Conservation (phyloP, 1,140 invertebrate species). For the Formica selysi region DNA sequence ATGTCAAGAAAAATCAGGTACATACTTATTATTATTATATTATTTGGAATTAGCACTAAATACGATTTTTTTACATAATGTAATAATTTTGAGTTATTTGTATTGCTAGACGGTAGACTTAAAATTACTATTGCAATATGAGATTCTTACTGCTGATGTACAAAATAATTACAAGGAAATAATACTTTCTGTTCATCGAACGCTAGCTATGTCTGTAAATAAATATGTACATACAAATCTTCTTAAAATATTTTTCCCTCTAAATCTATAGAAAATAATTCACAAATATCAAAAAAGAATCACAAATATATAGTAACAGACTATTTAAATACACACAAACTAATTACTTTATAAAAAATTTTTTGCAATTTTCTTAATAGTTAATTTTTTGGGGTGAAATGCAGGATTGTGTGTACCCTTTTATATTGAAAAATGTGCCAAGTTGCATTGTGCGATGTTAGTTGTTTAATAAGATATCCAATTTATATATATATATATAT, state of each 20-base stretch:
- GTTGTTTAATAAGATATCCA: neutral
- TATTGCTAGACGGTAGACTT: neutral
- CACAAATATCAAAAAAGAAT: neutral
- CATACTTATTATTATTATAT: slow-evolving; percentile 26
- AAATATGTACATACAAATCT: slow-evolving; percentile 30
- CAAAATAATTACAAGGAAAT: slow-evolving; percentile 51
- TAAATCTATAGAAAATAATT: slow-evolving; percentile 15
- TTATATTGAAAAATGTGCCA: neutral
- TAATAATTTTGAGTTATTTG: slow-evolving; percentile 42
- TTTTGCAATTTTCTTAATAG: slow-evolving; percentile 21
- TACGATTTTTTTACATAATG: neutral
- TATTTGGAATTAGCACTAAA: slow-evolving; percentile 30
- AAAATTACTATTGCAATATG: slow-evolving; percentile 10
- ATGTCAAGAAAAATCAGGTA: slow-evolving; percentile 71
- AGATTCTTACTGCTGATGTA: slow-evolving; percentile 37
- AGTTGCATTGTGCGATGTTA: neutral
- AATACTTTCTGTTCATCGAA: slow-evolving; percentile 31
- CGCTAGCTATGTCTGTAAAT: neutral
- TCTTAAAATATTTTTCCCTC: slow-evolving; percentile 15
- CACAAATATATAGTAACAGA: neutral
- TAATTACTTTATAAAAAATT: slow-evolving; percentile 11
- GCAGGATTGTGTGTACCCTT: neutral
- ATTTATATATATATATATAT: neutral
- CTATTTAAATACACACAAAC: neutral
- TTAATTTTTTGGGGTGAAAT: neutral